Evolutionary conservation across 2,113 vertebrate genomes (phyloP), one percentile per base, ranked within the genome.

Genomic region (Sminthopsis crassicaudata): DNA sequence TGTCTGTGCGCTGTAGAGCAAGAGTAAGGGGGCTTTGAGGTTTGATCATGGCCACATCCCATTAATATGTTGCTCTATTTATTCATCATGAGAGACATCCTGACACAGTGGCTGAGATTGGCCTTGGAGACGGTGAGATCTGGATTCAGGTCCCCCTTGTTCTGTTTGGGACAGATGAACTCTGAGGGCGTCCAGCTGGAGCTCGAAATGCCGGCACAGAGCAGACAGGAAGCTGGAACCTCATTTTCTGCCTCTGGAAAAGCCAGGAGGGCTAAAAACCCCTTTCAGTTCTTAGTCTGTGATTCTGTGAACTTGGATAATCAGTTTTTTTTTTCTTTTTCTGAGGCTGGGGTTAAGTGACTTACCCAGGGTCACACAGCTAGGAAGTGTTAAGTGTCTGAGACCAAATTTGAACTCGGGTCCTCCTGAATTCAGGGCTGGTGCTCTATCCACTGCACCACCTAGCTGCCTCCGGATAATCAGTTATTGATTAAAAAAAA

Each of bases 401-500:
- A n/a, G n/a, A n/a, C n/a, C n/a, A n/a, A n/a, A n/a, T n/a, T n/a
- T n/a, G n/a, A n/a, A n/a, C n/a, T n/a, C n/a, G n/a, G n/a, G n/a
- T n/a, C n/a, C n/a, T n/a, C n/a, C n/a, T n/a, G n/a, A n/a, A n/a
- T n/a, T n/a, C n/a, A n/a, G n/a, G n/a, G n/a, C n/a, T n/a, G n/a
- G n/a, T n/a, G n/a, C n/a, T n/a, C n/a, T n/a, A n/a, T n/a, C n/a
- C n/a, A n/a, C n/a, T n/a, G n/a, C n/a, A n/a, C n/a, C n/a, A n/a
- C n/a, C n/a, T n/a, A n/a, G n/a, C n/a, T n/a, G n/a, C n/a, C n/a
- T n/a, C n/a, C n/a, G 46, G 46, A 27, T 48, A 90, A 50, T 50
- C 42, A 93, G 0, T 94, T 90, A 91, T 55, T 94, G 14, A 52
- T 42, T 90, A 93, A 91, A 16, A n/a, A 91, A 89, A 46, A 26